Base-by-base conservation (phyloP, 1,140 invertebrate species). In the Neodiprion lecontei region DNA sequence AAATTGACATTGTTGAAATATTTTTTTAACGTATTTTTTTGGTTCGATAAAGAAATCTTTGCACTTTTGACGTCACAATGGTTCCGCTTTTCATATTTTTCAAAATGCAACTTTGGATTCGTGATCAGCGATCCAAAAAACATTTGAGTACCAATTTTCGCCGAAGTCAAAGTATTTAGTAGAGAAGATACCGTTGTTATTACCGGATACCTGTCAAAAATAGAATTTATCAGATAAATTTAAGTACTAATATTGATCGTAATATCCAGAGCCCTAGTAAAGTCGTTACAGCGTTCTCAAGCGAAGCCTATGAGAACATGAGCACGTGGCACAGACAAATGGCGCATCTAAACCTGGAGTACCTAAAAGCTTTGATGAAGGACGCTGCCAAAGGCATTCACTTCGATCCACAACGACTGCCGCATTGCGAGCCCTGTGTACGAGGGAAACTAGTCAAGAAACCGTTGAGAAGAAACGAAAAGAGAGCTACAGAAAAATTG, bases 391-490 rank as follows among this genome's bases (percentile, higher is more conserved):
- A 73, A 2, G 76, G 79, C 23, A 70, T 81, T 61, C 71, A 67
- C 11, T 81, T 75, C 70, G 72, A 72, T 69, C 73, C 79, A 1
- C 11, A 53, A 61, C n/a, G 53, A 14, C 10, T 48, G 23, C 7
- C 48, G 40, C 67, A 68, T 9, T 82, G 81, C 75, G 75, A 74
- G 71, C 69, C 70, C 28, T 78, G 78, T 66, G 74, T 74, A 72
- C 76, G 82, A 69, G 79, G 80, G 5, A 82, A 84, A 68, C 73
- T 77, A 73, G 14, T 72, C 8, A 78, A 79, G 74, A 73, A 79
- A 67, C 77, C 77, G 67, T 84, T 83, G 72, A 67, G 77, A 72
- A 2, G 5, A 23, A 71, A n/a, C n/a, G 61, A 50, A 4, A 74
- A 40, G 0, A 8, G 70, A 28, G 69, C 75, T 8, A 47, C 10